Base-by-base conservation (phyloP, 2,113 vertebrate genomes). In the Rhynchomys soricoides region DNA sequence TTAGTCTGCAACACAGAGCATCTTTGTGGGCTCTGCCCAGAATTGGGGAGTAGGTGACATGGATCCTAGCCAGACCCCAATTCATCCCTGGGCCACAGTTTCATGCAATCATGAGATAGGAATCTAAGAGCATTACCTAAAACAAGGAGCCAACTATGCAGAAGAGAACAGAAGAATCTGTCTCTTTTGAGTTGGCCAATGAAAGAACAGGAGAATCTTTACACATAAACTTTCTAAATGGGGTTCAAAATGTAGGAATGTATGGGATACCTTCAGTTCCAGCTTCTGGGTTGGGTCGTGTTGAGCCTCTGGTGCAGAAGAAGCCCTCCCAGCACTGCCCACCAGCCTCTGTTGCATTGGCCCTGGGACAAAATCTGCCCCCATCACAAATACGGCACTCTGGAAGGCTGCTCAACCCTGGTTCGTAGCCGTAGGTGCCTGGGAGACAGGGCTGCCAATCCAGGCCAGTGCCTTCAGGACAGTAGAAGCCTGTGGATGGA, bases 271-370 rank as follows among this genome's bases (percentile, higher is more conserved):
- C 99, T 98, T 98, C 79, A 64, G 95, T 95, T 77, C 96, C 86
- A 17, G 88, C 94, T 43, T 98, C 95, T 0, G 99, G 99, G 70
- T 98, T 98, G 34, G 99, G 99, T 68, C 96, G 98, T 11, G 98
- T 98, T 90, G 98, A 99, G 81, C 98, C 99, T 83, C 94, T 89
- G 66, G 95, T 97, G 90, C 99, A 99, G 98, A 99, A 99, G 98
- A 99, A 99, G n/a, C 99, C 99, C 91, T 98, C 98, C 96, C 98
- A 98, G 96, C 99, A 99, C 11, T 97, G 96, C 95, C 99, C 99
- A 0, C 98, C 98, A n/a, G 99, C 98, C n/a, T 98, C 96, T 8
- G 98, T 99, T 74, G 98, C 97, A 12, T 99, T 99, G 90, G 94
- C 97, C 83, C 98, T 96, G 37, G 98, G 97, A 97, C 99, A 99